These are phyloP conservation scores for Aegithalos caudatus DNA, from an alignment of 2,113 vertebrate genomes.

Conservation along the genomic window DNA sequence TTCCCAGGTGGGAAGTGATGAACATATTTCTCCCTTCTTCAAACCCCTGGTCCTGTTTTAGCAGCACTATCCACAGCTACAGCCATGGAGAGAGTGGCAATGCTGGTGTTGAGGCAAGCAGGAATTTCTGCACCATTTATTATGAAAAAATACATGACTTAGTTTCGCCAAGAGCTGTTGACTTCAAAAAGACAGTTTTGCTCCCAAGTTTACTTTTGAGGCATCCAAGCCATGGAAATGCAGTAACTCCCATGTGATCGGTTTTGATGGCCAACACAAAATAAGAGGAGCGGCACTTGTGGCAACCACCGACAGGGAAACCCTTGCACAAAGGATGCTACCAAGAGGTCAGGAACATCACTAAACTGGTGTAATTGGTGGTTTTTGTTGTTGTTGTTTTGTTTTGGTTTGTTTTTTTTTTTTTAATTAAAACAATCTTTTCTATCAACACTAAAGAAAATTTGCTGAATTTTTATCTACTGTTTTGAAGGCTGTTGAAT, in stretches of 20 bases:
- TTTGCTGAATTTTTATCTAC: not conserved
- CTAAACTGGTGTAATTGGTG: not conserved
- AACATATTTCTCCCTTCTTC: not conserved
- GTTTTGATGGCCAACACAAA: not conserved
- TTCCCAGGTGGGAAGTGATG: not conserved
- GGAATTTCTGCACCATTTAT: not conserved
- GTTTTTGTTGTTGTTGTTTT: too few species aligned
- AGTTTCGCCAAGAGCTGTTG: not conserved
- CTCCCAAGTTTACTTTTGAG: not conserved
- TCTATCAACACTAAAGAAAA: not conserved
- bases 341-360: not conserved
- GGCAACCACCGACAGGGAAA: not conserved
- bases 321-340: not conserved
- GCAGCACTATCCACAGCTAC: not conserved
- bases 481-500: not conserved
- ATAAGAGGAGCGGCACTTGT: not conserved
- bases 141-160: fast-evolving
- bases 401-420: not conserved
- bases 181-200: not conserved
- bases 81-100: not conserved
- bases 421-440: not conserved
- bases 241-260: not conserved
- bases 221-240: not conserved
- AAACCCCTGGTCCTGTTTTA: not conserved
- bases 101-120: not conserved